Evolutionary conservation across 1,140 invertebrate species (phyloP), one percentile per base, ranked within the genome.

Genomic region (Stegodyphus mimosarum): DNA sequence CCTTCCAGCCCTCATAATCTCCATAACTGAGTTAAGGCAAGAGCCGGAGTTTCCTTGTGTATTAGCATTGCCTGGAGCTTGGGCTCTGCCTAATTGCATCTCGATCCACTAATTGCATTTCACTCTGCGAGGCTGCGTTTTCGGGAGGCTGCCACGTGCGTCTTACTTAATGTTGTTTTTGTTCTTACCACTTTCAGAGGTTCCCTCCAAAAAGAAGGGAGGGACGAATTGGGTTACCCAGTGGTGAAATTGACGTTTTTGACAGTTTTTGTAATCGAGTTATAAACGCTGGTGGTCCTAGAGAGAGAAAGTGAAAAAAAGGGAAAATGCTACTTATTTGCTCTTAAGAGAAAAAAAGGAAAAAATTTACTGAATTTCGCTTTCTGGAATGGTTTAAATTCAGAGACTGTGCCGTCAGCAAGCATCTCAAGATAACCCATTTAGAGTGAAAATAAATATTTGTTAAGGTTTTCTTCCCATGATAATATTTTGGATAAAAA

Each of bases 81-180:
- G 72, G 33, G 72, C 52, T 74, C 51, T 74, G 53, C 52, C 72
- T 74, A 74, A 74, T 74, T 74, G 52, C 52, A 18, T 74, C 60
- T 74, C 51, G 72, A 49, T 15, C 72, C 72, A 33, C 72, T 74
- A 74, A 74, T 74, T 74, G 72, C 72, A 74, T 74, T 74, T 74
- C 7, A 7, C 52, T 60, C 72, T 33, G 33, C 51, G 51, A 51
- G n/a, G 7, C 18, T 17, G 17, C 10, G 60, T n/a, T n/a, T 63
- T 63, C 10, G 33, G 33, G 33, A 33, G 33, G 51, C 33, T 60
- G 72, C 53, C 15, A 18, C 18, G 52, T 60, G 72, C 13, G 48
- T 53, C 72, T 74, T 74, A 74, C 60, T 74, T 60, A 74, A 55
- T 51, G 72, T 60, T n/a, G 17, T 33, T 33, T 33, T 33, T 33